Conservation (phyloP, 2,797 vertebrate species). For the Borostomias antarcticus region DNA sequence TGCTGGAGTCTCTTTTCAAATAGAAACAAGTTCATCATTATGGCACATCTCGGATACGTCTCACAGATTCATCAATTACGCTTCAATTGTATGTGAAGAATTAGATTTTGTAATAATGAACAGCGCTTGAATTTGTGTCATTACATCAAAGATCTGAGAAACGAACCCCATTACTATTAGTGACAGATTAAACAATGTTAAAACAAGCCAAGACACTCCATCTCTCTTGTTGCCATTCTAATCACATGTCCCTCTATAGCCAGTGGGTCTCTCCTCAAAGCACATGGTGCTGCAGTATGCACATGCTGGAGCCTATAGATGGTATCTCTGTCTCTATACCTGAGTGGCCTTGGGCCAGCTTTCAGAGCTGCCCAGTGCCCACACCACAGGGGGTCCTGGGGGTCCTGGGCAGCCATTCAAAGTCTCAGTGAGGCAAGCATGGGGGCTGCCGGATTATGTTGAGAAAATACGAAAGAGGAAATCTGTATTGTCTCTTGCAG, state of each 20-base stretch:
- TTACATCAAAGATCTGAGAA: neutral
- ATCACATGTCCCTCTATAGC: constrained; percentile 35
- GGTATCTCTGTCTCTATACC: constrained; percentile 40
- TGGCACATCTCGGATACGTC: constrained; percentile 29
- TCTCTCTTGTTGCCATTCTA: neutral
- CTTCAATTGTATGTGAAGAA: neutral
- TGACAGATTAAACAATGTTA: too few species aligned
- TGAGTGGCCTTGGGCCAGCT: constrained; percentile 25
- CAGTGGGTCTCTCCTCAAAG: too few species aligned
- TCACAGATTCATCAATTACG: constrained; percentile 7
- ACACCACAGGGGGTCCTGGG: constrained; percentile 35
- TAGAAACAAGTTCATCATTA: constrained; percentile 25
- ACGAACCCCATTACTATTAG: neutral
- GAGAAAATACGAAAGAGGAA: too few species aligned
- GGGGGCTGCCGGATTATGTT: too few species aligned
- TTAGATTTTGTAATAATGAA: neutral
- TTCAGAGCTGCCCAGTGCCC: constrained; percentile 35
- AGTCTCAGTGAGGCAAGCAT: constrained; percentile 17
- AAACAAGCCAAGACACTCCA: neutral
- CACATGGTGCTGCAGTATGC: too few species aligned
- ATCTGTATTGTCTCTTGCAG: too few species aligned
- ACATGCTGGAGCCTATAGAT: too few species aligned
- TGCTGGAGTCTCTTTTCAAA: constrained; percentile 18
- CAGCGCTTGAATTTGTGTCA: neutral
- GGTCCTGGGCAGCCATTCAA: constrained; percentile 44